Conservation (phyloP, 2,797 vertebrate genomes). For the Parauchenoglanis ngamensis region DNA sequence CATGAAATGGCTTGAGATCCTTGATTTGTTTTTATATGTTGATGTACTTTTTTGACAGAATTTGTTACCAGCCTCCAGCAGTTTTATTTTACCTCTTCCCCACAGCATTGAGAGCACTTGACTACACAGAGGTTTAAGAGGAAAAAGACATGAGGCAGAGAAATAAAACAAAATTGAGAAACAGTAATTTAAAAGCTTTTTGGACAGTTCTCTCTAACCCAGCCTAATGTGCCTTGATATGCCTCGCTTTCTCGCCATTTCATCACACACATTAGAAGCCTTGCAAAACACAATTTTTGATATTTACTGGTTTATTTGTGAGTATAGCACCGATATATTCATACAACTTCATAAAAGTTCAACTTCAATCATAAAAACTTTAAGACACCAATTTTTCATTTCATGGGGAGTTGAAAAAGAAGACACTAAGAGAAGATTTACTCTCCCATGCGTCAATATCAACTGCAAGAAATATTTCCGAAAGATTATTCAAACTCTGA, state of each 20-base stretch:
- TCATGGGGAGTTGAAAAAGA: background rate
- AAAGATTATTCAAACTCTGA: background rate
- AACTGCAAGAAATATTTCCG: background rate
- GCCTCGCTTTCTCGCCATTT: background rate
- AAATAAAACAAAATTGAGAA: background rate
- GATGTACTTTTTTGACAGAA: background rate
- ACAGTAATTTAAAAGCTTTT: background rate
- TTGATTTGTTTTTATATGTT: background rate
- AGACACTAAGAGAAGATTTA: background rate
- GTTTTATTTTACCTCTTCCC: background rate
- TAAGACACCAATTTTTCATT: background rate
- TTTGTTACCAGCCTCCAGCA: background rate
- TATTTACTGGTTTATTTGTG: background rate
- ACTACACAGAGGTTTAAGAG: background rate
- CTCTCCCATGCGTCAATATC: background rate
- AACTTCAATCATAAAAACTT: no score
- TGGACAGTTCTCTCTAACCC: background rate
- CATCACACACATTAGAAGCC: background rate
- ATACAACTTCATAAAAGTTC: no score
- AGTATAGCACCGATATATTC: background rate
- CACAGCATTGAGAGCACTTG: background rate
- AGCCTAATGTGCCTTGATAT: background rate
- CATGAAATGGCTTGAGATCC: background rate
- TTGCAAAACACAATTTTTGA: background rate
- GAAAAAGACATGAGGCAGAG: background rate